Evolutionary conservation across 1,140 invertebrate species (phyloP), one percentile per base, ranked within the genome.

Genomic region (Drosophila pseudoananassae): DNA sequence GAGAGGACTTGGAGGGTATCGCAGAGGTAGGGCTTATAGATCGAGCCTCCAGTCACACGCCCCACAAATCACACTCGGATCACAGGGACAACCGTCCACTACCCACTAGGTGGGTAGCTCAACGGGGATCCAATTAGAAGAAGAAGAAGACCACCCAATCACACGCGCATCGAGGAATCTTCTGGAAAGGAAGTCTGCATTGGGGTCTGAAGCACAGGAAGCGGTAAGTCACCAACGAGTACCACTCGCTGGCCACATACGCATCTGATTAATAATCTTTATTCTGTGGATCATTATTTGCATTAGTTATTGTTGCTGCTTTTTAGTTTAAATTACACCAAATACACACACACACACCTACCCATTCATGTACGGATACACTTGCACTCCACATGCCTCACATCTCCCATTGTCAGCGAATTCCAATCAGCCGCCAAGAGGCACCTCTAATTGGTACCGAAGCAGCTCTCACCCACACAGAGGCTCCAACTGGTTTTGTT

Each of bases 401-500:
- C 17, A 10, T 15, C 46, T 43, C 36, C 25, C 27, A 27, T 20
- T 36, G 31, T 20, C 17, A 69, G 31, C 23, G 45, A 49, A 46
- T 51, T 74, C 17, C 54, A 45, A 65, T 78, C 43, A 17, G 15
- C 53, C 49, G 46, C 64, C 60, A 36, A 43, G 59, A 49, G 23
- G 25, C n/a, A n/a, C n/a, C n/a, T n/a, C n/a, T n/a, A n/a, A n/a
- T n/a, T 6, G 25, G 6, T 47, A 45, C 65, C 43, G 10, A 10
- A 61, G 10, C 43, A 27, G 27, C 17, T 36, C 56, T 55, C 66
- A 66, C 70, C 55, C 79, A 53, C 75, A 56, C 49, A 50, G 61
- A 17, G n/a, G 33, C 29, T 53, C 17, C 66, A 88, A 87, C 83
- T 88, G 75, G 83, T 36, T 82, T 88, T 87, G 82, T 87, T 87